Evolutionary conservation across 2,797 vertebrate genomes (phyloP), one percentile per base, ranked within the genome.

Genomic region (Galaxias olidus): DNA sequence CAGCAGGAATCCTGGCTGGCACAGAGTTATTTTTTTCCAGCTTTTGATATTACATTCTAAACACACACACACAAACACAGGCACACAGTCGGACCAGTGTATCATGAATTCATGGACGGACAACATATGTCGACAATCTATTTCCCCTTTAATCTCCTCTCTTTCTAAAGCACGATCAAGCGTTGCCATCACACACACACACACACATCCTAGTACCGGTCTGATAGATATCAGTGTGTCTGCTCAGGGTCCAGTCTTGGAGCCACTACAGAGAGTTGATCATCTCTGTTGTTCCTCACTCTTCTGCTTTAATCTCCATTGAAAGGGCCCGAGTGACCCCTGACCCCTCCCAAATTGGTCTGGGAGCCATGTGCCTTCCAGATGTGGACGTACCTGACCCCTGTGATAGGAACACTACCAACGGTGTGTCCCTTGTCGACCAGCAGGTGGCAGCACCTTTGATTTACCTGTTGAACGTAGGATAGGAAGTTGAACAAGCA

Each of bases 351-450:
- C 44, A 64, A 79, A 87, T 90, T 82, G 88, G 83, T 86, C 77
- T 87, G 43, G 30, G 58, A 54, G 61, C 72, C 89, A 92, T 90
- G 84, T 92, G 91, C 75, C 79, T 77, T 86, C 88, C 91, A 93
- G 87, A 92, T 92, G 92, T 90, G 81, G 58, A 73, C 12, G 20
- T 78, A 67, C 66, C 74, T 73, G 69, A 81, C 47, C 68, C 45
- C 6, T 1, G 44, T 1, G 45, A 47, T 55, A 65, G 48, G 12
- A 66, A 73, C 56, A 76, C 15, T 77, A 68, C 72, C 54, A 5
- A 47, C 40, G 43, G 3, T 1, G 18, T 50, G 10, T 40, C 48
- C 1, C 49, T 3, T n/a, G 68, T 53, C 30, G 41, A 48, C 74
- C 86, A 78, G 77, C 82, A 87, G 87, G 71, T 76, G 87, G 87